Evolutionary conservation across 2,888 invertebrate genomes (phyloP).

Genomic region (Odiellus spinosus): DNA sequence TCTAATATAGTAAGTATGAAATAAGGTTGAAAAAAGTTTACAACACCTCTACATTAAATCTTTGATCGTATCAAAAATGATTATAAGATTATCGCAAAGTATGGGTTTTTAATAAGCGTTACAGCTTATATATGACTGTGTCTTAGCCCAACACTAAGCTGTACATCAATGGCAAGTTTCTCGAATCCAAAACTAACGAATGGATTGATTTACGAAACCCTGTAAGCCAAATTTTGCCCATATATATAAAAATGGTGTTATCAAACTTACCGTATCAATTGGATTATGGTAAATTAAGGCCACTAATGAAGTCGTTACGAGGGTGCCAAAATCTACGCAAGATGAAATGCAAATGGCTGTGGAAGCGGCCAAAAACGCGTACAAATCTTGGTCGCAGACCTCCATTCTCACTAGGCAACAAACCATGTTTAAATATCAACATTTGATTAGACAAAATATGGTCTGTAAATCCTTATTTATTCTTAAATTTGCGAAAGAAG

Average conservation of each 20-base stretch:
- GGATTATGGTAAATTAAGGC: constrained; percentile 34
- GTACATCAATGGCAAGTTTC: constrained; percentile 84
- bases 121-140: too few relatives aligned
- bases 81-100: too few relatives aligned
- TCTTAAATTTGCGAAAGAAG: too few relatives aligned
- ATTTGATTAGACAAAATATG: constrained; percentile 70
- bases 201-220: constrained; percentile 95
- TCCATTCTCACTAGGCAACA: constrained; percentile 86
- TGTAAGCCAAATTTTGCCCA: constrained; percentile 28
- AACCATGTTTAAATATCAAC: constrained; percentile 71
- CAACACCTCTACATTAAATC: too few relatives aligned
- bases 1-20: too few relatives aligned
- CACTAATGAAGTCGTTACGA: constrained; percentile 59
- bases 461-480: constrained; percentile 25
- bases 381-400: constrained; percentile 68
- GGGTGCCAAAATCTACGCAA: constrained; percentile 77
- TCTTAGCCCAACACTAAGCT: constrained; percentile 58
- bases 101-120: too few relatives aligned
- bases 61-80: too few relatives aligned
- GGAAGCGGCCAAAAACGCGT: constrained; percentile 64
- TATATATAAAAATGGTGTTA: too few relatives aligned
- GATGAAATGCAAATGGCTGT: constrained; percentile 80
- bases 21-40: too few relatives aligned
- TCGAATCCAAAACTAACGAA: constrained; percentile 76
- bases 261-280: background rate